Percentiles rank a stretch among this genome's conserved stretches.
Evolutionary conservation across 2,113 vertebrate species (phyloP).

Genomic region (Protobothrops flavoviridis): DNA sequence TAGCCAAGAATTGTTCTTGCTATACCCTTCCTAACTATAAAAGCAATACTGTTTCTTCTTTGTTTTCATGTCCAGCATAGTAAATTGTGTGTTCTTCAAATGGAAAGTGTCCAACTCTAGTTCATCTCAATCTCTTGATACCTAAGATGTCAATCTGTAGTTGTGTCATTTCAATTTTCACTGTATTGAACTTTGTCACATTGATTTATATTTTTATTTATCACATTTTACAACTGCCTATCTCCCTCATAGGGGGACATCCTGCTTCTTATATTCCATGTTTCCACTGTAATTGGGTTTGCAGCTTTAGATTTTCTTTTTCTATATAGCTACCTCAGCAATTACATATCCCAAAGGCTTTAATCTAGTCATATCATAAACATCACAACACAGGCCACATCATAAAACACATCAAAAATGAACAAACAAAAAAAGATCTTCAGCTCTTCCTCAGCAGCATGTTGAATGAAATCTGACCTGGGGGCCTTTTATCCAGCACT

Average conservation of each 20-base stretch:
- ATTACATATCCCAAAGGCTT: neutral
- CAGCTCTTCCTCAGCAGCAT: neutral
- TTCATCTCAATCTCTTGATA: neutral
- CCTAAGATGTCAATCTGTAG: neutral
- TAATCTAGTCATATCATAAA: neutral
- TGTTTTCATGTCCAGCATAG: neutral
- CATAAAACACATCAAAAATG: neutral
- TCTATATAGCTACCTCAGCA: neutral
- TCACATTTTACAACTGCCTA: neutral
- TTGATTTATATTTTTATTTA: neutral
- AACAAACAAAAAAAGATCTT: neutral
- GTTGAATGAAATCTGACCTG: neutral
- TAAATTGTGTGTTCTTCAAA: neutral
- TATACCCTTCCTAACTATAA: neutral
- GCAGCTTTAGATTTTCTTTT: neutral
- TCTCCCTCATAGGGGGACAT: neutral
- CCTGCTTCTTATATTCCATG: neutral
- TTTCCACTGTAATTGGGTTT: neutral
- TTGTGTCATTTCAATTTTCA: neutral
- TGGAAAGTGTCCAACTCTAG: neutral
- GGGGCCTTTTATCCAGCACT: neutral
- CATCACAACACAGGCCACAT: neutral
- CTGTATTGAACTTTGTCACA: neutral
- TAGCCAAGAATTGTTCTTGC: neutral
- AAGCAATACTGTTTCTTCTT: neutral